Percentiles rank a stretch among this genome's conserved stretches.
phyloP scores from a whole-genome alignment of 2,113 vertebrate species.

The Oreamnos americanus region DNA sequence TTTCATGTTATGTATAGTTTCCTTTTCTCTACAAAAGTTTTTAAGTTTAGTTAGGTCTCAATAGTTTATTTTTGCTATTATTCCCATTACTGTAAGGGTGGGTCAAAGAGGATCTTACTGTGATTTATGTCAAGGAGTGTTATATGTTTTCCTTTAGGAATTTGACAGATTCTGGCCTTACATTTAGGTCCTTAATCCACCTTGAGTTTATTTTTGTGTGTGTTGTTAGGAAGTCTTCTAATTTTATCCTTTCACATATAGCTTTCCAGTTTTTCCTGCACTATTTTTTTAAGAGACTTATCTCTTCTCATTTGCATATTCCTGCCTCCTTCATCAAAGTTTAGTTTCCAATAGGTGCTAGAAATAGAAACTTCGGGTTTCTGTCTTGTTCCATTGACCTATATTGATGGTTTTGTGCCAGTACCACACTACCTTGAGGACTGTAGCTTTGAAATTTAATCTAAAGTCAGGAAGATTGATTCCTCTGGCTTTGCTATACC shows the following conservation, averaged over 20 bases:
- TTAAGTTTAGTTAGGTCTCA: background rate
- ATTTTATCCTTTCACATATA: background rate
- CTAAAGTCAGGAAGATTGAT: background rate
- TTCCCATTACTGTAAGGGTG: background rate
- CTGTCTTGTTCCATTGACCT: background rate
- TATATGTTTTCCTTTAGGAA: background rate
- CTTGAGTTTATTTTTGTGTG: background rate
- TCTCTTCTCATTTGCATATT: background rate
- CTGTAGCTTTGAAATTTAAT: background rate
- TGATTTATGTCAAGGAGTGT: background rate
- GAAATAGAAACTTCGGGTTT: background rate
- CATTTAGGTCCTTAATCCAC: background rate
- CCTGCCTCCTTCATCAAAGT: background rate
- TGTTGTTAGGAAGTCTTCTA: background rate
- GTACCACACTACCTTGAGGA: background rate
- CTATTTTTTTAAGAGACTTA: background rate
- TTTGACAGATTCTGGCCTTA: background rate
- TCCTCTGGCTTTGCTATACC: background rate
- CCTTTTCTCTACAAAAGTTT: background rate
- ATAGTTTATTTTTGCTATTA: background rate
- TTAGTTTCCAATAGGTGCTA: background rate
- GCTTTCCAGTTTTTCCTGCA: background rate
- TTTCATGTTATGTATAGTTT: background rate
- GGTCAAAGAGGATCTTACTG: background rate
- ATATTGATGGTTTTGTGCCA: background rate